These are phyloP conservation scores for Malurus alboscapulatus DNA, from an alignment of 2,113 vertebrate species.

Conservation along the genomic window DNA sequence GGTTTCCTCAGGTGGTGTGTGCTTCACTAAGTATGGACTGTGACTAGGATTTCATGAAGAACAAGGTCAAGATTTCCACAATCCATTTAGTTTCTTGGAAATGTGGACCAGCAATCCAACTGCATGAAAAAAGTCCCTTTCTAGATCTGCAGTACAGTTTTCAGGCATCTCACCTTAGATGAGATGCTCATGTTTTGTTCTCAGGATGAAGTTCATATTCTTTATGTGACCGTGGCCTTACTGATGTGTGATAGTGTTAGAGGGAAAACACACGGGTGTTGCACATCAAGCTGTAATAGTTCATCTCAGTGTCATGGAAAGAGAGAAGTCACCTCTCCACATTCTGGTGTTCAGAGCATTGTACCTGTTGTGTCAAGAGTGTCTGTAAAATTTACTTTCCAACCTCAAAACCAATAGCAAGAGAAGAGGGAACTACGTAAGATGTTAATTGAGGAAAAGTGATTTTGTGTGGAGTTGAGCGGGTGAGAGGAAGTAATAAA, in stretches of 20 bases:
- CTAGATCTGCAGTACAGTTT: not conserved
- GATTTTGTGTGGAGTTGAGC: conserved; percentile 2
- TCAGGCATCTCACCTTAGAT: not conserved
- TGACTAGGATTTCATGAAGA: not conserved
- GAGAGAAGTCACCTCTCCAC: not conserved
- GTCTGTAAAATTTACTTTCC: not conserved
- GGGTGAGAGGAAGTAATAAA: not conserved
- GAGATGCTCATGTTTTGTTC: not conserved
- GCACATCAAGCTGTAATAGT: not conserved
- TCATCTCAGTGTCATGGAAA: not conserved
- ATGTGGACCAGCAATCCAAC: not conserved
- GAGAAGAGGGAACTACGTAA: not conserved
- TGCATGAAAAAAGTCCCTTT: not conserved
- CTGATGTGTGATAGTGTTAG: not conserved
- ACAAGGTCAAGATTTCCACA: not conserved
- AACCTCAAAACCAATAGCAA: not conserved
- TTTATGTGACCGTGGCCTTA: not conserved
- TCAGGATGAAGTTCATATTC: not conserved
- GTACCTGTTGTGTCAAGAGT: not conserved
- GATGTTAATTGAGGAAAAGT: not conserved
- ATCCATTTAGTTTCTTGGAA: not conserved
- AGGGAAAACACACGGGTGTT: not conserved
- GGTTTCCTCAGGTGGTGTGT: not conserved
- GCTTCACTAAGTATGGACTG: not conserved
- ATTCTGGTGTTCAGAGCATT: not conserved